Evolutionary conservation across 2,888 invertebrate species (phyloP), one percentile per base, ranked within the genome.

Genomic region (Acrobasis repandana): DNA sequence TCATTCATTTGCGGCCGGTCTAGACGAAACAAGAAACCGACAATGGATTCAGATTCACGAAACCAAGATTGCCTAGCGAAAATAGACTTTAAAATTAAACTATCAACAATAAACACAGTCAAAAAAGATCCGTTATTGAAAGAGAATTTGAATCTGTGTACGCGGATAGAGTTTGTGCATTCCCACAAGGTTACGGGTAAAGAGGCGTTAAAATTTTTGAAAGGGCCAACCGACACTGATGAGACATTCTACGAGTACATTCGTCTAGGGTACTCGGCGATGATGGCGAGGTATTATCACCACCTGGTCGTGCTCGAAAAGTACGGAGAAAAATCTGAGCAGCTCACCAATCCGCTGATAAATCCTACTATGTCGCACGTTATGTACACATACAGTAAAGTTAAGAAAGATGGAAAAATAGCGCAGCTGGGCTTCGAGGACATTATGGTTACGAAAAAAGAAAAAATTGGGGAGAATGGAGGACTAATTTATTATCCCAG

Each of bases 41-140:
- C 33, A 16, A 28, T 2, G 47, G 57, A n/a, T 18, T 8, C 54
- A 2, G 48, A 46, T 0, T 62, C 65, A 9, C 65, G 64, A 33
- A 73, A 73, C 60, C 71, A 72, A 48, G 62, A 69, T 0, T 80
- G 80, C 61, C 62, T 58, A 48, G 82, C 82, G 1, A 71, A 69
- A 60, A 69, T 82, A 9, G 75, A 80, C 43, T 80, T 82, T 43
- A 73, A 69, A 70, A 48, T 79, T 10, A 80, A 77, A 62, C 63
- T 73, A 28, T 71, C 70, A 0, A 73, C 72, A 63, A 70, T 67
- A 16, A 71, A 76, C 60, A 79, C 77, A 0, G 69, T 73, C 0
- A 79, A 58, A 59, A 79, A 75, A 60, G 77, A 80, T 38, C 63
- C 63, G 11, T 50, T 63, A 20, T 59, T 80, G n/a, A 72, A 61